These are phyloP conservation scores for Megaceryle torquata DNA, from an alignment of 2,113 vertebrate genomes.

Conservation along the genomic window DNA sequence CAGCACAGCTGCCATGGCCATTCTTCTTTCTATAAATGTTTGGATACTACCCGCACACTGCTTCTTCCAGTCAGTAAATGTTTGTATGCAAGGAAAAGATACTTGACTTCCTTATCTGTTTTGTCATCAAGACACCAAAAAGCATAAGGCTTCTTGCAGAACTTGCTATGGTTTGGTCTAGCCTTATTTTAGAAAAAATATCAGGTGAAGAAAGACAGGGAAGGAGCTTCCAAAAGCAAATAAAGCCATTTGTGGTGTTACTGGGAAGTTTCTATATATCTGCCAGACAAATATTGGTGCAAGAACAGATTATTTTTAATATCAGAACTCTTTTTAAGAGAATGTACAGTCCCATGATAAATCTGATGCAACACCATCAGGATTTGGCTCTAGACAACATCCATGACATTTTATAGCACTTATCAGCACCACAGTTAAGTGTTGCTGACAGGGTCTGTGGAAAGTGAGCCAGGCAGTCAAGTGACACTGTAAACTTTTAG, in stretches of 20 bases:
- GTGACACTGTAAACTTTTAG: background rate
- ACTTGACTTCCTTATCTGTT: background rate
- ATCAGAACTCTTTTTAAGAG: background rate
- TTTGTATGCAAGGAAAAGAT: background rate
- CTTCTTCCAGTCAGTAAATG: background rate
- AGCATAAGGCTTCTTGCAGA: background rate
- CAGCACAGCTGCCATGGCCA: background rate
- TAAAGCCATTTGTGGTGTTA: background rate
- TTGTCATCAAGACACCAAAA: background rate
- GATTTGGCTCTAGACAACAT: background rate
- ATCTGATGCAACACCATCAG: background rate
- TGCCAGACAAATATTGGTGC: background rate
- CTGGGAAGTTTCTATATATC: background rate
- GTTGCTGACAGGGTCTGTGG: background rate
- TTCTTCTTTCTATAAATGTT: background rate
- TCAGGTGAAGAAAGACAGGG: background rate
- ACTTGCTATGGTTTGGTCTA: background rate
- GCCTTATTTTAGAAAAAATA: background rate
- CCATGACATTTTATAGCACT: background rate
- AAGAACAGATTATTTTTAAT: background rate
- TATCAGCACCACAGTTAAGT: background rate
- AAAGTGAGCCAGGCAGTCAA: background rate
- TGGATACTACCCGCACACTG: background rate
- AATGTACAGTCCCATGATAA: background rate
- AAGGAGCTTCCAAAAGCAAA: background rate